Evolutionary conservation across 1,140 invertebrate species (phyloP).

Genomic region (Dinoponera quadriceps): DNA sequence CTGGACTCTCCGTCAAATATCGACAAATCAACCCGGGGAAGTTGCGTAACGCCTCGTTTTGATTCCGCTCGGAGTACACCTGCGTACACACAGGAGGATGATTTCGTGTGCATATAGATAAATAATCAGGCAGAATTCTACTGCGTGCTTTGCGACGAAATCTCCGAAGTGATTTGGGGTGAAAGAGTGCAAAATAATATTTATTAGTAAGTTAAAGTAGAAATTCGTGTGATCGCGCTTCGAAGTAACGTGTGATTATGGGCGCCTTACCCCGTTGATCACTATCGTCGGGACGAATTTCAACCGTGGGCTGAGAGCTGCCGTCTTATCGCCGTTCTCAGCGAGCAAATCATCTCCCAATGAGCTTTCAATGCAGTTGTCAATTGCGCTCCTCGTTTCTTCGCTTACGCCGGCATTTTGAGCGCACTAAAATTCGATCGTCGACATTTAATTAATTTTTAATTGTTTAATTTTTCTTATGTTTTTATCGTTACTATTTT

Average conservation of each 20-base stretch:
- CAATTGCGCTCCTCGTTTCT: slow-evolving; percentile 82
- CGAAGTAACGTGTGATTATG: not conserved
- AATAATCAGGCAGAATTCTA: no score
- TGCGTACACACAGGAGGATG: slow-evolving; percentile 22
- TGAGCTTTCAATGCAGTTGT: slow-evolving; percentile 76
- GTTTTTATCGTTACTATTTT: slow-evolving; percentile 21
- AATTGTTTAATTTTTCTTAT: not conserved
- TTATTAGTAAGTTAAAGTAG: no score
- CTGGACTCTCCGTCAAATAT: slow-evolving; percentile 65
- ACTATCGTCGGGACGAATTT: slow-evolving; percentile 88
- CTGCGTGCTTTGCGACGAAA: no score
- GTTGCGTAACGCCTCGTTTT: slow-evolving; percentile 64
- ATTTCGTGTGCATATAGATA: no score
- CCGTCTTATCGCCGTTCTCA: slow-evolving; percentile 86
- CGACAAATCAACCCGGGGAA: slow-evolving; percentile 76
- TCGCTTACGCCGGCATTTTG: slow-evolving; percentile 77
- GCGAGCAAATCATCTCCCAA: slow-evolving; percentile 86
- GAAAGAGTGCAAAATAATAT: not conserved
- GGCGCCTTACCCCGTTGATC: slow-evolving; percentile 84
- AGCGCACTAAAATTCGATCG: slow-evolving; percentile 84
- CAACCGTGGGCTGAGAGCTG: slow-evolving; percentile 84
- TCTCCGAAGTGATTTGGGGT: no score
- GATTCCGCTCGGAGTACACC: slow-evolving; percentile 70
- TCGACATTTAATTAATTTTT: no score
- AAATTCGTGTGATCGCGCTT: not conserved